Percentiles rank a stretch among this genome's conserved stretches.
phyloP scores from a whole-genome alignment of 2,888 invertebrate species.

The Rutpela maculata region DNA sequence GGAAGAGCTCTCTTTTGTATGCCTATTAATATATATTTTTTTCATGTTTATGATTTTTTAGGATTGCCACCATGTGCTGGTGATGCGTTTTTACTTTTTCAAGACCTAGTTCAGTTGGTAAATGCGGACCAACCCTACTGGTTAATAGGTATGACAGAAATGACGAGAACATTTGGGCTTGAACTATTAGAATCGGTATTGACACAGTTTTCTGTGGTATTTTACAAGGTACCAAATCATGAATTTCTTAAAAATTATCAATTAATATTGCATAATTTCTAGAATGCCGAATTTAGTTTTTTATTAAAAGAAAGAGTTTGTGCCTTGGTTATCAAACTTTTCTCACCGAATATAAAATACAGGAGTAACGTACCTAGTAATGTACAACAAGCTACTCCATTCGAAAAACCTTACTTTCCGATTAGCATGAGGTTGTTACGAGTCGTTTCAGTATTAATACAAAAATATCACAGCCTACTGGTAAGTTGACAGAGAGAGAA shows the following conservation, averaged over 20 bases:
- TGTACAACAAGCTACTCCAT: constrained; percentile 79
- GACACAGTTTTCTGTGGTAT: constrained; percentile 88
- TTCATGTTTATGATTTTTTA: constrained; percentile 43
- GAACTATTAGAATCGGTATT: constrained; percentile 96
- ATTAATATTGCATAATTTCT: constrained; percentile 66
- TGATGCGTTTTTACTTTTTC: constrained; percentile 96
- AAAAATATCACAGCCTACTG: constrained; percentile 93
- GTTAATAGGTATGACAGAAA: constrained; percentile 96
- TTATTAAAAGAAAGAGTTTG: constrained; percentile 97
- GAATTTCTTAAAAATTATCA: neutral
- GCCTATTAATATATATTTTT: no score
- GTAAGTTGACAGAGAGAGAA: constrained; percentile 75
- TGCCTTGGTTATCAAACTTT: constrained; percentile 97
- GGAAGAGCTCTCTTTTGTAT: no score
- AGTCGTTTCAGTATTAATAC: constrained; percentile 94
- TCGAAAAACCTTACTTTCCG: constrained; percentile 96
- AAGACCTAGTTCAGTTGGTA: constrained; percentile 97
- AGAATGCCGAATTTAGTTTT: constrained; percentile 96
- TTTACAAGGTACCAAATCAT: constrained; percentile 82
- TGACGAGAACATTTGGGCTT: constrained; percentile 97
- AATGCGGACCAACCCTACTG: constrained; percentile 98
- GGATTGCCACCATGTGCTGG: constrained; percentile 90
- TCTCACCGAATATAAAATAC: constrained; percentile 99
- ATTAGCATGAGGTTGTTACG: constrained; percentile 96
- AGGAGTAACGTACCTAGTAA: constrained; percentile 78